Base-by-base conservation (phyloP, 2,888 invertebrate genomes). In the Nemurella pictetii region DNA sequence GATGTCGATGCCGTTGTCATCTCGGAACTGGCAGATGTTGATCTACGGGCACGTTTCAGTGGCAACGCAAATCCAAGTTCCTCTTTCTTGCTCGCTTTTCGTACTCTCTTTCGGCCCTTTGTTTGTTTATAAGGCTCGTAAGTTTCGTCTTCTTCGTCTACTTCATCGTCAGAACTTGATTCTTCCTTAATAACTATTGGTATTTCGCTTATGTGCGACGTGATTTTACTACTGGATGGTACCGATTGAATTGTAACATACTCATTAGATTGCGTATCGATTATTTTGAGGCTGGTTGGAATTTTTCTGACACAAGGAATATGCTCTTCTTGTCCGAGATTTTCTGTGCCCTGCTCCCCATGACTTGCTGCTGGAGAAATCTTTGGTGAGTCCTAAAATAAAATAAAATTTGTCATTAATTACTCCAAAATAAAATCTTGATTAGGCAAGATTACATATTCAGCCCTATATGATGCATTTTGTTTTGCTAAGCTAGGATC, bases 121-220 rank as follows among this genome's bases (percentile, higher is more conserved):
- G 28, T 25, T 75, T 75, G 55, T 55, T 7, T 55, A 12, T 55
- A 55, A 3, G 75, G 75, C 75, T 75, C 9, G 27, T 75, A 25
- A 27, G 75, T 75, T 75, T 75, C 27, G n/a, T 75, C 75, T 28
- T 78, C 78, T 29, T 78, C 30, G n/a, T 78, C 78, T 1, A n/a
- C 78, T 12, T 78, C 78, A 20, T 30, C 78, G 7, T 78, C 78
- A 2, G 78, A 78, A n/a, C 78, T 78, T 20, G 27, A n/a, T 29
- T 78, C 78, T 78, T 30, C 29, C 28, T 78, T 78, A n/a, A 78
- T 78, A 20, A 73, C 20, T 20, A 55, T 20, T 12, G 75, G 25
- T 25, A 12, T 27, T 27, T 5, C 28, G n/a, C 75, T 75, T 3
- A 25, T 5, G 26, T 28, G 26, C 26, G 15, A 25, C 28, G 26